Conservation (phyloP, 2,888 invertebrate genomes). For the Caenorhabditis sp. region DNA sequence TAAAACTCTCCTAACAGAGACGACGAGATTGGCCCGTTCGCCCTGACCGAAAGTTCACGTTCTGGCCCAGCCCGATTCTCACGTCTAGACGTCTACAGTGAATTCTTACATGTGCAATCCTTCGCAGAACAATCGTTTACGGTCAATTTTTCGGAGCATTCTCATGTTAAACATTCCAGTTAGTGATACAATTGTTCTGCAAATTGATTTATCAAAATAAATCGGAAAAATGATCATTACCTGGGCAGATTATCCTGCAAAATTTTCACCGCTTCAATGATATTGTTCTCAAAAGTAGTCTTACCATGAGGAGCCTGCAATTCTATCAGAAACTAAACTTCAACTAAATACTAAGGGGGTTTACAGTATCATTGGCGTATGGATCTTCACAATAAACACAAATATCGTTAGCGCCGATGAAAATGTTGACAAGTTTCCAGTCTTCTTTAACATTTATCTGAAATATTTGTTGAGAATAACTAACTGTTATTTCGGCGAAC, state of each 20-base stretch:
- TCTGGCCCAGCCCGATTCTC: no score
- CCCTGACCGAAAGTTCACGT: no score
- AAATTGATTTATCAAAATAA: neutral
- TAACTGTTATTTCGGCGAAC: no score
- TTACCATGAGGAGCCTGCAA: conserved; percentile 30
- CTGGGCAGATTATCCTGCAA: conserved; percentile 50
- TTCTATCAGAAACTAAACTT: conserved; percentile 4
- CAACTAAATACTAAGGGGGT: neutral
- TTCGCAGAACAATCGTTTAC: conserved; percentile 46
- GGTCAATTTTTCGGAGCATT: conserved; percentile 49
- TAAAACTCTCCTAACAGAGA: no score
- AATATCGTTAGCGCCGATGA: conserved; percentile 64
- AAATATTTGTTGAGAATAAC: conserved; percentile 4
- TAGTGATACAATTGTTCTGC: conserved; percentile 49
- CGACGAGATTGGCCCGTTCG: no score
- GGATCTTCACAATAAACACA: conserved; percentile 55
- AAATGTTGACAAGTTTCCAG: conserved; percentile 64
- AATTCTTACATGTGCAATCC: conserved; percentile 46
- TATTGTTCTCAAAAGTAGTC: conserved; percentile 41
- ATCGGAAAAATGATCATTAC: conserved; percentile 4
- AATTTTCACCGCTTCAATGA: conserved; percentile 44
- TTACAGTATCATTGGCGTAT: conserved; percentile 28
- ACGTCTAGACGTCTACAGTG: no score
- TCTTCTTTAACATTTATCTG: conserved; percentile 54
- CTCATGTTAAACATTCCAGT: conserved; percentile 59